Conservation (phyloP, 2,797 vertebrate species). For the Uromys caudimaculatus region DNA sequence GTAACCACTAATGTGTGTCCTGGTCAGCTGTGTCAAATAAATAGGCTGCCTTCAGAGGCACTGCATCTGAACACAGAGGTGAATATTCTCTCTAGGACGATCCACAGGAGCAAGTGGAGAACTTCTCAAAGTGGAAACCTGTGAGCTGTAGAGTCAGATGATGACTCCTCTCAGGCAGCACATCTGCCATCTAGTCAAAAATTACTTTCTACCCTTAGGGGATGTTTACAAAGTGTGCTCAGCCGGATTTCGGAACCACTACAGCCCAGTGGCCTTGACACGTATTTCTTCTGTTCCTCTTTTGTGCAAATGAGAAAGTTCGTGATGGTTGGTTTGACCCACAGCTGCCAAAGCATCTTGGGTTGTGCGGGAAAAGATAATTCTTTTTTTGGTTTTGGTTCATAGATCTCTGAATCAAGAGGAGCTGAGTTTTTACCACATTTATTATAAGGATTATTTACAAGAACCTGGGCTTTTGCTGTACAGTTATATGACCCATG, state of each 20-base stretch:
- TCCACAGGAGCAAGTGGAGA: not conserved
- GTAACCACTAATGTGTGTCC: not conserved
- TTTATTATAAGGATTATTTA: not conserved
- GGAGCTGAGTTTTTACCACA: not conserved
- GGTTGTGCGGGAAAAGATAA: not conserved
- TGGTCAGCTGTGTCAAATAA: not conserved
- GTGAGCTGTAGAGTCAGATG: not conserved
- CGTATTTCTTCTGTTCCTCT: not conserved
- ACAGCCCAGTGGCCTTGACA: not conserved
- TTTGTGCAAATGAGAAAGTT: not conserved
- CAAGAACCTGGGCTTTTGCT: not conserved
- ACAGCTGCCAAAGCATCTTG: not conserved
- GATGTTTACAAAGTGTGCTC: not conserved
- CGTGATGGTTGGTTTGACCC: not conserved
- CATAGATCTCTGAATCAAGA: not conserved
- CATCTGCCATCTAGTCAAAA: not conserved
- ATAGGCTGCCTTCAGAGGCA: not conserved
- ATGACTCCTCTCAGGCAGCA: not conserved
- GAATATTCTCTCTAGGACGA: not conserved
- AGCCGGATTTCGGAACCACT: slow-evolving; percentile 14
- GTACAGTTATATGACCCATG: not conserved
- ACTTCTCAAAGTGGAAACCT: not conserved
- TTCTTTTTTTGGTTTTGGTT: not conserved
- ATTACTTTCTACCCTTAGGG: not conserved
- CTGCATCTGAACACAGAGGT: not conserved